These are phyloP conservation scores for Hedychridium roseum DNA, from an alignment of 2,888 invertebrate species.

Conservation along the genomic window DNA sequence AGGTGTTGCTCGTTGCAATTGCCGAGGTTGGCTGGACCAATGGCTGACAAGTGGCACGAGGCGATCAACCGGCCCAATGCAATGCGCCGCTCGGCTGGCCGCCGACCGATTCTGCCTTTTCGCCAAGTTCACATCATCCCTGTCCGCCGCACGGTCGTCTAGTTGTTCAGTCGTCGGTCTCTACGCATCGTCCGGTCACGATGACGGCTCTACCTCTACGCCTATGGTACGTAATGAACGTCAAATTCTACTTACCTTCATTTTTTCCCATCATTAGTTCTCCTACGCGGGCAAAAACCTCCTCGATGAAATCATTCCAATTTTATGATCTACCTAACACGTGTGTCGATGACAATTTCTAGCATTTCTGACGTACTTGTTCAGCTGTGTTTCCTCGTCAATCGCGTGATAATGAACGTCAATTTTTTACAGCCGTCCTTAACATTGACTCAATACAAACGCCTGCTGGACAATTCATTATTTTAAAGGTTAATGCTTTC, in stretches of 20 bases:
- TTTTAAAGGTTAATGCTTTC: too few relatives aligned
- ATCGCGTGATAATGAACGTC: too few relatives aligned
- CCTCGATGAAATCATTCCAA: too few relatives aligned
- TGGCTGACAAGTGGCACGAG: slow-evolving; percentile 61
- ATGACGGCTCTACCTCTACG: slow-evolving; percentile 51
- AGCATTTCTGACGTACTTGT: too few relatives aligned
- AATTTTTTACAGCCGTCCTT: too few relatives aligned
- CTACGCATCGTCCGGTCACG: slow-evolving; percentile 27
- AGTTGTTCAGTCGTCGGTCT: slow-evolving; percentile 16
- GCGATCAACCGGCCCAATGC: slow-evolving; percentile 58
- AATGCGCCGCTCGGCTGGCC: too few relatives aligned
- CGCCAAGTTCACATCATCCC: slow-evolving; percentile 50
- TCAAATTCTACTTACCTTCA: slow-evolving; percentile 1
- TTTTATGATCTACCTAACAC: too few relatives aligned
- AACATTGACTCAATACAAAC: too few relatives aligned
- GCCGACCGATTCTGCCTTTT: slow-evolving; percentile 31
- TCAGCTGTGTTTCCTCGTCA: too few relatives aligned
- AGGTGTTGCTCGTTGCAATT: slow-evolving; percentile 23
- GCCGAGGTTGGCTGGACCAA: slow-evolving; percentile 53
- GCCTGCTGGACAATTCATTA: too few relatives aligned
- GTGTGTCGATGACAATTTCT: too few relatives aligned
- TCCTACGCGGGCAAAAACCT: too few relatives aligned
- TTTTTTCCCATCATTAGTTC: not conserved
- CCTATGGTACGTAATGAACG: slow-evolving; percentile 48
- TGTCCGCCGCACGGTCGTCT: slow-evolving; percentile 17